A percentile compares a stretch with the other conserved stretches of the same genome.
These are phyloP conservation scores for Nasua narica DNA, from an alignment of 2,797 vertebrate genomes.

Conservation along the genomic window DNA sequence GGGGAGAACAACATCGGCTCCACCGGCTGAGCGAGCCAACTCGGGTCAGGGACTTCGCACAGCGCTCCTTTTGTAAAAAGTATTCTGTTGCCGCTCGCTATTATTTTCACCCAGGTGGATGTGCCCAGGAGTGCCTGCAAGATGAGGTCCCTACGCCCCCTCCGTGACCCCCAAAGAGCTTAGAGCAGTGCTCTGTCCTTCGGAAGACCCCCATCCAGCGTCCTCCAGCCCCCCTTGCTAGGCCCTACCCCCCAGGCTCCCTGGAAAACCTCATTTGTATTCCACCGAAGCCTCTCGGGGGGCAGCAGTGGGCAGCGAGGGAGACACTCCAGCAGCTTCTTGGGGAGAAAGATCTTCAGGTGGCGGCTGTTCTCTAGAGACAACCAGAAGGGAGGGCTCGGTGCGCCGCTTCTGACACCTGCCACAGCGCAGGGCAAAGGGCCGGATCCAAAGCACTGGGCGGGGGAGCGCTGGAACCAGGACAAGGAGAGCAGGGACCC, in stretches of 20 bases:
- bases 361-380: constrained; percentile 86
- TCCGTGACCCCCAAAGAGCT: not conserved
- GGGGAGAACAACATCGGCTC: too few species aligned
- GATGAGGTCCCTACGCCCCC: not conserved
- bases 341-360: constrained; percentile 91
- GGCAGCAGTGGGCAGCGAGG: constrained; percentile 87
- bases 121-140: not conserved
- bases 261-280: constrained; percentile 90
- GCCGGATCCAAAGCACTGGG: not conserved
- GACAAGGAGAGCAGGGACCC: not conserved
- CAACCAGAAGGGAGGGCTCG: not conserved
- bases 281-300: constrained; percentile 91
- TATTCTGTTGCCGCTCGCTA: not conserved
- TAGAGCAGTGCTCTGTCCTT: not conserved
- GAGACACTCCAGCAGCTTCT: constrained; percentile 92
- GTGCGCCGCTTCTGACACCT: not conserved
- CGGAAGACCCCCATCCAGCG: not conserved
- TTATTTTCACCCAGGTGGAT: not conserved
- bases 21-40: not conserved
- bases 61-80: not conserved
- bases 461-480: not conserved
- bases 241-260: not conserved
- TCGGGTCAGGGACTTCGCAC: not conserved
- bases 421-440: not conserved
- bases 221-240: not conserved